A percentile compares a stretch with the other conserved stretches of the same genome.
Evolutionary conservation across 2,888 invertebrate species (phyloP).

Genomic region (Philereme vetulata): DNA sequence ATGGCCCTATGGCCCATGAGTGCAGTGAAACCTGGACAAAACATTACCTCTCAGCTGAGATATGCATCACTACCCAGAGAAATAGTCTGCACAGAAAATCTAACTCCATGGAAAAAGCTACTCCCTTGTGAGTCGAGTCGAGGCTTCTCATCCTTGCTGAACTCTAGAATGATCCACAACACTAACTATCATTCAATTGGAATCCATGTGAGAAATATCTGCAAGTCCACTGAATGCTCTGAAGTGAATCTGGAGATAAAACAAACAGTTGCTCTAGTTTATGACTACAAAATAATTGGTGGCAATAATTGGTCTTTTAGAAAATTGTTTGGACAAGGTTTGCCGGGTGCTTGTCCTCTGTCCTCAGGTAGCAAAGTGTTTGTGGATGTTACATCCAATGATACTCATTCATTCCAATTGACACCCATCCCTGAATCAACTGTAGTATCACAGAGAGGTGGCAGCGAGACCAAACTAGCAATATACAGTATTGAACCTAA

Average conservation of each 20-base stretch:
- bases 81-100: conserved; percentile 98
- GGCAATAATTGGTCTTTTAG: conserved; percentile 93
- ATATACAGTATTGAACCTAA: conserved; percentile 87
- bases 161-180: conserved; percentile 95
- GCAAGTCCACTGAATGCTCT: conserved; percentile 84
- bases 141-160: conserved; percentile 94
- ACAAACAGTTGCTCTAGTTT: conserved; percentile 94
- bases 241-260: conserved; percentile 90
- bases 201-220: conserved; percentile 92
- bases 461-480: conserved; percentile 86
- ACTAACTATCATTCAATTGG: conserved; percentile 96
- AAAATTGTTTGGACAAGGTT: conserved; percentile 93
- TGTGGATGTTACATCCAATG: conserved; percentile 89
- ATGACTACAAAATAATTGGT: conserved; percentile 88
- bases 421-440: conserved; percentile 85
- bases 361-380: conserved; percentile 91
- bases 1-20: conserved; percentile 92
- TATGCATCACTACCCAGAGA: conserved; percentile 97
- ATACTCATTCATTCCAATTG: conserved; percentile 85
- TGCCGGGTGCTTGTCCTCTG: conserved; percentile 92
- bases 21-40: conserved; percentile 72
- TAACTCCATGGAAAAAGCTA: conserved; percentile 99
- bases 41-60: conserved; percentile 84
- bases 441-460: conserved; percentile 87
- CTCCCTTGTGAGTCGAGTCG: conserved; percentile 96